phyloP scores from a whole-genome alignment of 2,113 vertebrate species.

The Strix aluco region DNA sequence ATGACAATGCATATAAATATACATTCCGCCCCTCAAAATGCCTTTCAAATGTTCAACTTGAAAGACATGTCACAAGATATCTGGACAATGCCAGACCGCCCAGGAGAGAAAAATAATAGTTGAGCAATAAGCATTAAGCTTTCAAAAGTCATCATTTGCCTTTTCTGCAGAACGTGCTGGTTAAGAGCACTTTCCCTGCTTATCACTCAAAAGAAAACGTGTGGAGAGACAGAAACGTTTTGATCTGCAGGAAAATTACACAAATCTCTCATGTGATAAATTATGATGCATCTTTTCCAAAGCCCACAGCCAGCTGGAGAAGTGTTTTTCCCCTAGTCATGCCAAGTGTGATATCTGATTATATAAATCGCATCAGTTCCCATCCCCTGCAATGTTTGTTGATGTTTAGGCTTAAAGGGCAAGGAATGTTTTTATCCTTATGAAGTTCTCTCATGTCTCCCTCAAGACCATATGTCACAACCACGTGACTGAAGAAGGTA shows the following conservation, averaged over 20 bases:
- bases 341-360: conserved; percentile 50
- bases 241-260: conserved; percentile 44
- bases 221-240: conserved; percentile 46
- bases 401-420: conserved; percentile 15
- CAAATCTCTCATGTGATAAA: conserved; percentile 54
- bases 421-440: neutral
- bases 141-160: neutral
- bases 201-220: neutral
- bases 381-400: conserved; percentile 9
- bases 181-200: conserved; percentile 9
- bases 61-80: neutral
- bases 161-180: conserved; percentile 1
- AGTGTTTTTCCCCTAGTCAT: conserved; percentile 43
- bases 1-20: neutral
- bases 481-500: neutral
- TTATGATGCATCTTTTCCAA: conserved; percentile 63
- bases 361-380: conserved; percentile 11
- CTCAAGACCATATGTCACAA: neutral
- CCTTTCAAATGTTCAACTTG: neutral
- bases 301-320: conserved; percentile 58
- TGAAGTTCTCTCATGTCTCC: neutral
- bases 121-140: conserved; percentile 29
- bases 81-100: neutral
- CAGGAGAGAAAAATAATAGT: neutral
- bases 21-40: neutral